A percentile compares a stretch with the other conserved stretches of the same genome.
Evolutionary conservation across 2,888 invertebrate genomes (phyloP).

Genomic region (Drosophila lacicola): DNA sequence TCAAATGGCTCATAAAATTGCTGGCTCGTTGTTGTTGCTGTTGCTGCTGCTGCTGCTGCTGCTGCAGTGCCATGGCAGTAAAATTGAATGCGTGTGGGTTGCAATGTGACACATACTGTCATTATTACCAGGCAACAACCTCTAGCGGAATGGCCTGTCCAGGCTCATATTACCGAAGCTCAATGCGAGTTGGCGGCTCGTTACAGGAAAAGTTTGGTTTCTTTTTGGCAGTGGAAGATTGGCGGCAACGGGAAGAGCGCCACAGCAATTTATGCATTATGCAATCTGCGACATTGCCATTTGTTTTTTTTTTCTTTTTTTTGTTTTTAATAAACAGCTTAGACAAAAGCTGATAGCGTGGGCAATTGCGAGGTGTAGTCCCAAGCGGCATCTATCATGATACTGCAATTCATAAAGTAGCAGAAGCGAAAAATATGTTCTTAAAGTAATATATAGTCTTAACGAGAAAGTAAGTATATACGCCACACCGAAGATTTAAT

Average conservation of each 20-base stretch:
- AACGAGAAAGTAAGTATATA: too few species aligned
- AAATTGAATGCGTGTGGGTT: constrained; percentile 83
- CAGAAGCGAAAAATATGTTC: background rate
- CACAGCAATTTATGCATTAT: constrained; percentile 65
- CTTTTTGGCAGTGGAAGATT: constrained; percentile 31
- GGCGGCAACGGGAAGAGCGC: constrained; percentile 31
- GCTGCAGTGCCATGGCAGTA: constrained; percentile 51
- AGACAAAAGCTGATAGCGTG: constrained; percentile 16
- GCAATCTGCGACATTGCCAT: constrained; percentile 58
- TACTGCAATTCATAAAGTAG: background rate
- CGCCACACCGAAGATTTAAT: too few species aligned
- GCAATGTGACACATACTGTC: constrained; percentile 83
- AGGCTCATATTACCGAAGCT: constrained; percentile 71
- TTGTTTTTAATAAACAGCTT: constrained; percentile 15
- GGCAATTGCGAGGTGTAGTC: constrained; percentile 4
- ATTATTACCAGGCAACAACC: constrained; percentile 82
- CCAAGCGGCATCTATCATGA: constrained; percentile 10
- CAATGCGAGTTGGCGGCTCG: constrained; percentile 70
- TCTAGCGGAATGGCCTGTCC: constrained; percentile 60
- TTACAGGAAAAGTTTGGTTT: constrained; percentile 69
- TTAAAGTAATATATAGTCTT: background rate
- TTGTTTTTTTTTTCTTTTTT: constrained; percentile 28
- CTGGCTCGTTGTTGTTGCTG: constrained; percentile 36
- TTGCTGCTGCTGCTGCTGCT: constrained; percentile 23
- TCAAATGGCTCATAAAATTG: constrained; percentile 75